These are phyloP conservation scores for Karalla daura DNA, from an alignment of 2,797 vertebrate genomes.

Conservation along the genomic window DNA sequence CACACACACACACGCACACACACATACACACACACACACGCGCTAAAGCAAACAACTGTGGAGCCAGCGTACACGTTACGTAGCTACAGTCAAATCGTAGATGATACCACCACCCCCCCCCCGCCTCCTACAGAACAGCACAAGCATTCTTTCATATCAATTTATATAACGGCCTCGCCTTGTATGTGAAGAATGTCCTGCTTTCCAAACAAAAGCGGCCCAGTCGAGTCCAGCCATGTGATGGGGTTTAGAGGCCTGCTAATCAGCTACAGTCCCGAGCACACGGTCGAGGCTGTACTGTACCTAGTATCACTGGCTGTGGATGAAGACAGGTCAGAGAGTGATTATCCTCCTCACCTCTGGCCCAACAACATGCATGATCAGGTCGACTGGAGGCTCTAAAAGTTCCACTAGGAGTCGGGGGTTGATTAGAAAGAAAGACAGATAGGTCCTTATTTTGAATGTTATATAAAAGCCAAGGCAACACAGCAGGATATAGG, in stretches of 20 bases:
- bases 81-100: constrained; percentile 31
- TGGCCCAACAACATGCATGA: too few relatives aligned
- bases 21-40: constrained; percentile 47
- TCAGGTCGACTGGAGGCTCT: too few relatives aligned
- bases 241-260: constrained; percentile 60
- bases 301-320: constrained; percentile 15
- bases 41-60: constrained; percentile 63
- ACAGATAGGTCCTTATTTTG: too few relatives aligned
- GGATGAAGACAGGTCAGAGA: too few relatives aligned
- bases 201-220: constrained; percentile 39
- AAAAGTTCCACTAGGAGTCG: too few relatives aligned
- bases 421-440: too few relatives aligned
- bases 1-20: constrained; percentile 46
- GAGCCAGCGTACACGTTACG: constrained; percentile 15
- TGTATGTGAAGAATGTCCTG: constrained; percentile 29
- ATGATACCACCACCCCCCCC: constrained; percentile 4
- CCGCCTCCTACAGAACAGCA: too few relatives aligned
- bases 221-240: constrained; percentile 57
- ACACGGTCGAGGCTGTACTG: constrained; percentile 31
- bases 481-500: too few relatives aligned
- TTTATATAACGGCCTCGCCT: constrained; percentile 33
- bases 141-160: constrained; percentile 36
- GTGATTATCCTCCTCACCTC: too few relatives aligned
- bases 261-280: constrained; percentile 56
- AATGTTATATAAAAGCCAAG: too few relatives aligned